Base-by-base conservation (phyloP, 2,888 invertebrate species). In the Linnaemya tessellans region DNA sequence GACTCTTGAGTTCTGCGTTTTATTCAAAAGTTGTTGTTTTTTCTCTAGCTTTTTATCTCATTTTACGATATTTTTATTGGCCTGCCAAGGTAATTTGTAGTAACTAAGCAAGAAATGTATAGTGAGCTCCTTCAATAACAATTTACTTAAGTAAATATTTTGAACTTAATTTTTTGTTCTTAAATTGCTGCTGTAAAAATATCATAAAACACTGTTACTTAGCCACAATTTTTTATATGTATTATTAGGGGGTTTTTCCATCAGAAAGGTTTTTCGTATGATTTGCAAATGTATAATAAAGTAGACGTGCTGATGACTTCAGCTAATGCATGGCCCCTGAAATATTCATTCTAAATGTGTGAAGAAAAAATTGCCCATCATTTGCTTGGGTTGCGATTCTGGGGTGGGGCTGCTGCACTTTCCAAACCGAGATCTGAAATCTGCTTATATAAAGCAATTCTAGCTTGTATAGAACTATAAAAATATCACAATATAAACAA, bases 41-140 rank as follows among this genome's bases (percentile, higher is more conserved):
- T 46, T 46, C 15, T 43, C 8, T 49, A 25, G 30, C 15, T 62
- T 65, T 58, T 74, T 74, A 81, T 79, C 54, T 73, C 25, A 64
- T 73, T 87, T 88, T 88, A 88, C 87, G 87, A 86, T 84, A 83
- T 86, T 88, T 88, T 88, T 87, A 88, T 87, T 85, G 84, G 87
- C 85, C 88, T 88, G 84, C 86, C 77, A 80, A 87, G 86, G 87
- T 87, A 87, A 87, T 87, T 87, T 80, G 83, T 68, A 18, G 77
- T 46, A 73, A 67, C 84, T 75, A 64, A 65, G 49, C 15, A 25
- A 41, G 65, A 13, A 7, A 13, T 5, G n/a, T 11, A 20, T 13
- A 67, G 49, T 38, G 25, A 60, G 35, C 64, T 38, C 65, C 43
- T 71, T 65, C 71, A 65, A 80, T 84, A 75, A 81, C 68, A 73